A percentile compares a stretch with the other conserved stretches of the same genome.
phyloP scores from a whole-genome alignment of 2,888 invertebrate species.

The Pteria penguin region DNA sequence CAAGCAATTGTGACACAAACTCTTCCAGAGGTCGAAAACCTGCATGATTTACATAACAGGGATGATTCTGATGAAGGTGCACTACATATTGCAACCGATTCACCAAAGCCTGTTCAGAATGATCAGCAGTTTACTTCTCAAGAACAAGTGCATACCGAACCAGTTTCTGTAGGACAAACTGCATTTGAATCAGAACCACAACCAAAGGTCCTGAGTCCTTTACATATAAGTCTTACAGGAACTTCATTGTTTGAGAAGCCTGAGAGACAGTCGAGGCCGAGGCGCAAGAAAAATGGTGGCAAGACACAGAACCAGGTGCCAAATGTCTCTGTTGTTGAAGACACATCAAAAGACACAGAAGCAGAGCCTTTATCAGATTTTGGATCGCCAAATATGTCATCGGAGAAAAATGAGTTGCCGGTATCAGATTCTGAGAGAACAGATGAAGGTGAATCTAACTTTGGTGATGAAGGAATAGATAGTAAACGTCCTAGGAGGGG shows the following conservation, averaged over 20 bases:
- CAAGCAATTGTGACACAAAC: neutral
- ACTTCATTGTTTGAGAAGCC: constrained; percentile 7
- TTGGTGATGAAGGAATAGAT: constrained; percentile 21
- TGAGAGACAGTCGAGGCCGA: neutral
- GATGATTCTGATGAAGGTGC: constrained; percentile 56
- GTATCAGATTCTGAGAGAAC: constrained; percentile 56
- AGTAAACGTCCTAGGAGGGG: constrained; percentile 52
- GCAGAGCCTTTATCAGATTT: neutral
- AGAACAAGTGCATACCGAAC: constrained; percentile 43
- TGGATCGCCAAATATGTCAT: constrained; percentile 1
- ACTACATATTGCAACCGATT: constrained; percentile 49
- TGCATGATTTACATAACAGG: constrained; percentile 41
- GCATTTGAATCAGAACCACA: constrained; percentile 50
- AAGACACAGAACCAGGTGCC: neutral
- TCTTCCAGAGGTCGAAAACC: neutral
- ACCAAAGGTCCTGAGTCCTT: constrained; percentile 37
- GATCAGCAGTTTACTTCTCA: constrained; percentile 46
- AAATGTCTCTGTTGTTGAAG: neutral
- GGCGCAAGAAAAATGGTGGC: constrained; percentile 3
- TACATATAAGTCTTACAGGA: neutral
- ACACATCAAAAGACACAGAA: neutral
- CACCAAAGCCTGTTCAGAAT: constrained; percentile 50
- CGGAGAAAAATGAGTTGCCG: constrained; percentile 4
- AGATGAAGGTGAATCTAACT: constrained; percentile 38
- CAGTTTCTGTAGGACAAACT: constrained; percentile 45